These are phyloP conservation scores for Cephalopterus ornatus DNA, from an alignment of 2,113 vertebrate genomes.

Conservation along the genomic window DNA sequence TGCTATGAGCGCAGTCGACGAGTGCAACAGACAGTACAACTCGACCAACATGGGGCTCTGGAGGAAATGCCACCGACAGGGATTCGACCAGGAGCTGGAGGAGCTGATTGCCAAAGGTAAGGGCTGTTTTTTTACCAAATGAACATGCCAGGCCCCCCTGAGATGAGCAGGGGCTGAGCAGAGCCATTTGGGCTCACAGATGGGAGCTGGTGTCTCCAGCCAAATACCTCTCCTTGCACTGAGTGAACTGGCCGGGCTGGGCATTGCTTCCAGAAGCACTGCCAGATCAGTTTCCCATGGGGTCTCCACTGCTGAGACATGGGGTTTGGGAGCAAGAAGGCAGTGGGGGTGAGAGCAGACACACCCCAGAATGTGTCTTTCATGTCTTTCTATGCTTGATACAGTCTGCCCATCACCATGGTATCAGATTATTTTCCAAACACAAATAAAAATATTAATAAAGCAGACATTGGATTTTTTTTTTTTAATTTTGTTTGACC, in stretches of 20 bases:
- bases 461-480: background rate
- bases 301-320: background rate
- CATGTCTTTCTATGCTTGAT: background rate
- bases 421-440: background rate
- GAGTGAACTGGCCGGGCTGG: background rate
- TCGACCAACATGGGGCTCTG: slow-evolving; percentile 99
- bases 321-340: background rate
- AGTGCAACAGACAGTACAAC: slow-evolving; percentile 96
- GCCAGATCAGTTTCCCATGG: background rate
- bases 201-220: background rate
- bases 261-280: background rate
- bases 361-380: background rate
- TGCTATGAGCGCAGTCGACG: slow-evolving; percentile 93
- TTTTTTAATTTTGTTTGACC: background rate
- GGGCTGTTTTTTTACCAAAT: background rate
- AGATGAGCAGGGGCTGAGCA: background rate
- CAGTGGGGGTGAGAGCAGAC: background rate
- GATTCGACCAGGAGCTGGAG: slow-evolving; percentile 92
- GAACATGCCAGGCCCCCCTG: background rate
- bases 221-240: background rate
- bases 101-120: slow-evolving; percentile 95
- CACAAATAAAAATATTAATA: background rate
- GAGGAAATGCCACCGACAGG: slow-evolving; percentile 93
- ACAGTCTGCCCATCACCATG: slow-evolving; percentile 18
- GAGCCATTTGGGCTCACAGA: background rate